phyloP scores from a whole-genome alignment of 2,888 invertebrate species.

The Subacronicta megacephala region DNA sequence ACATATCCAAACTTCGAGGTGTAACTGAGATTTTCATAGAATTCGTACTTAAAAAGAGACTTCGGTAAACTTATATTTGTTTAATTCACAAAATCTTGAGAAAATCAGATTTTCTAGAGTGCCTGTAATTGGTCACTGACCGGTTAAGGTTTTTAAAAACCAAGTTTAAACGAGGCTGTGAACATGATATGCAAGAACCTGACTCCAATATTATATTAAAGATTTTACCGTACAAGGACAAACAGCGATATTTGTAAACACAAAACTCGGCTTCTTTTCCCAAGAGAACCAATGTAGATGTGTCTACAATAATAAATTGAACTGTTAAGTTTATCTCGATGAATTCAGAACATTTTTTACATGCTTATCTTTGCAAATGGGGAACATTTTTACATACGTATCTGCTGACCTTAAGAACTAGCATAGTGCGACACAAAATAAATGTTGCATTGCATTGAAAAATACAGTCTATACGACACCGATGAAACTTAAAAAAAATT shows the following conservation, averaged over 20 bases:
- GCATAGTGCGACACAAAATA: constrained; percentile 18
- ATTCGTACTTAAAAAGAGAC: no score
- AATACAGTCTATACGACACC: no score
- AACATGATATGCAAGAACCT: background rate
- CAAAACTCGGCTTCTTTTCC: constrained; percentile 12
- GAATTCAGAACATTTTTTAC: constrained; percentile 42
- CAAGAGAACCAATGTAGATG: constrained; percentile 13
- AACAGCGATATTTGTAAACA: constrained; percentile 9
- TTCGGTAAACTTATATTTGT: no score
- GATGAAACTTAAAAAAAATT: no score
- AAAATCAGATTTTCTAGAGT: no score
- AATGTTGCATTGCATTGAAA: background rate
- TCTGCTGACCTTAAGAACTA: constrained; percentile 28
- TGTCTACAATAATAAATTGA: constrained; percentile 40
- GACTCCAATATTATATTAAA: background rate
- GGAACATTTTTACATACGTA: constrained; percentile 23
- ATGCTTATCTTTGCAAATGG: constrained; percentile 38
- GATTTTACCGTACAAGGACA: background rate
- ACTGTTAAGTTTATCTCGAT: constrained; percentile 36
- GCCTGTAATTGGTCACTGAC: no score
- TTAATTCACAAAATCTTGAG: no score
- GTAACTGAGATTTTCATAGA: no score
- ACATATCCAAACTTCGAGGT: no score
- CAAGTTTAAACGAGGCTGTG: no score
- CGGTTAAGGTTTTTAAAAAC: no score